phyloP scores from a whole-genome alignment of 2,888 invertebrate genomes.

The Selenia dentaria region DNA sequence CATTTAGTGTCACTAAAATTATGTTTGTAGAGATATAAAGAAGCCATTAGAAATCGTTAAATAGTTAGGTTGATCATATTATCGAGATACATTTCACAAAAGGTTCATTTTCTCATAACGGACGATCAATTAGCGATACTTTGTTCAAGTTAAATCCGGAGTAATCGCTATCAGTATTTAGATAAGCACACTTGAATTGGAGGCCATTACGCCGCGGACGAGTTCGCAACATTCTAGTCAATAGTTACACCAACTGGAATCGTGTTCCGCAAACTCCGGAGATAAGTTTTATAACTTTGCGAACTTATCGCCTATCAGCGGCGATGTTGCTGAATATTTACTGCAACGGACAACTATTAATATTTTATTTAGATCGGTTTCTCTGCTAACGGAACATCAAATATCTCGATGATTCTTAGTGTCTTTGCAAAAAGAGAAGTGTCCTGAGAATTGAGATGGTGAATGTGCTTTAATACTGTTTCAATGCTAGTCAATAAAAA shows the following conservation, averaged over 20 bases:
- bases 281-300: conserved; percentile 27
- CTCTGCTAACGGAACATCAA: not conserved
- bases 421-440: too few species aligned
- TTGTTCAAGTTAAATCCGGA: conserved; percentile 14
- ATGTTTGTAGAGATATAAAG: too few species aligned
- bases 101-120: conserved; percentile 1
- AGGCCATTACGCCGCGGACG: conserved; percentile 11
- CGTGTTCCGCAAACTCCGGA: conserved; percentile 24
- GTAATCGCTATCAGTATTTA: conserved; percentile 19
- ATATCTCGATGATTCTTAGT: too few species aligned
- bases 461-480: too few species aligned
- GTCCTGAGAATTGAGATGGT: too few species aligned
- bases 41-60: too few species aligned
- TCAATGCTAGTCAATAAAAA: too few species aligned
- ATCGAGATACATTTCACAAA: too few species aligned
- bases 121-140: conserved; percentile 20
- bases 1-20: too few species aligned
- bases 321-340: conserved; percentile 5
- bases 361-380: not conserved
- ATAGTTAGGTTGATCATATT: too few species aligned
- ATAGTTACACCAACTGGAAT: conserved; percentile 22
- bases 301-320: conserved; percentile 11
- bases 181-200: conserved; percentile 21
- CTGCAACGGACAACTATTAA: not conserved
- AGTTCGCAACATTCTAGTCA: conserved; percentile 20